Evolutionary conservation across 2,888 invertebrate genomes (phyloP), one percentile per base, ranked within the genome.

Genomic region (Sinohyriopsis cumingii): DNA sequence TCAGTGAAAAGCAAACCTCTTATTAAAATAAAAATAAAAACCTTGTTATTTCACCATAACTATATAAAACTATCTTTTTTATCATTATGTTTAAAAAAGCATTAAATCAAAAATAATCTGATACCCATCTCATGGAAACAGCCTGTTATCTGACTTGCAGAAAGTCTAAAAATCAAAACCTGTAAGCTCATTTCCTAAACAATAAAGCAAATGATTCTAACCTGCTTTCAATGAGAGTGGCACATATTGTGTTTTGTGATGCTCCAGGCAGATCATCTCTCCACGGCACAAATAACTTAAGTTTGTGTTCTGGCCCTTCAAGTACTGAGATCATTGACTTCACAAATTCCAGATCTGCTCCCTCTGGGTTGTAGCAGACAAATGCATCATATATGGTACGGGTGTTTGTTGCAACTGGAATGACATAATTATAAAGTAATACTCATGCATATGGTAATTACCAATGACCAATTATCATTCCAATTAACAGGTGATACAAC

Each of bases 171-270:
- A 25, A 19, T 28, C 28, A 24, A 25, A 24, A 24, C 19, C 28
- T 62, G 24, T 28, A 9, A 24, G 24, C 24, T 25, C 12, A 12
- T 62, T 4, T 24, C 22, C n/a, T 24, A 24, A 62, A 62, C 24
- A 62, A 25, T n/a, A 24, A 62, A 45, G 12, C 45, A 45, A 45
- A 2, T 45, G 45, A 45, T 15, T 45, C 45, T 45, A 45, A 88
- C 88, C 88, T 83, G 22, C 84, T 80, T 69, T 86, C 83, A 55
- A 88, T 88, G n/a, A 88, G 82, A 61, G 81, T 82, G 9, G 88
- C 86, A 65, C 77, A 77, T 25, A 85, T 77, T 4, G 81, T 82
- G 65, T 84, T 79, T 59, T 77, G 77, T n/a, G 85, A 79, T 1
- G 77, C 72, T 5, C 88, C 88, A 6, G 84, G 82, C 20, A 87